Base-by-base conservation (phyloP, 1,140 invertebrate genomes). In the Drosophila burlai region DNA sequence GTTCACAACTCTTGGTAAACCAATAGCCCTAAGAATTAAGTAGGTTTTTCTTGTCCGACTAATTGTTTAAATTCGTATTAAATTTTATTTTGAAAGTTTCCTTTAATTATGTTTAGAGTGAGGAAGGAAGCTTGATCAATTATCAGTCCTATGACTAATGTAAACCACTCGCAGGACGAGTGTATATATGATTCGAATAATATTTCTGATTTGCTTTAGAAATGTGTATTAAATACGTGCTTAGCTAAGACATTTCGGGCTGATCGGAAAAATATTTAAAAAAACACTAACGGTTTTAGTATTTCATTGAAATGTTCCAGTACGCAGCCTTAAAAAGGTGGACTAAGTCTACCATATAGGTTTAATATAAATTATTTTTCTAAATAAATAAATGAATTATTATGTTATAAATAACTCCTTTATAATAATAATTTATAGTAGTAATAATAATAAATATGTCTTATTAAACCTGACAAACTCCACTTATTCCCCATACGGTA, bases 1-100 rank as follows among this genome's bases (percentile, higher is more conserved):
- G 45, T 21, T 73, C 46, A 63, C 63, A 66, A 11, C 18, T 45
- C 29, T 62, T 42, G 29, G 9, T 40, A 43, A 24, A 13, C 15
- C 21, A 45, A 36, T 66, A 63, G 31, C 3, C 21, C 5, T 10
- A n/a, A 21, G n/a, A 31, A 18, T 31, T 31, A 13, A 13, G 50
- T 16, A 46, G 8, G 18, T 6, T 21, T 31, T 16, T 9, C 18
- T 6, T 10, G 4, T 34, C 5, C 1, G 46, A 16, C 24, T 24
- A 26, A 40, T 26, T 58, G 9, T 8, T n/a, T n/a, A 11, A 26
- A n/a, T 10, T 36, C 0, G 9, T 34, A 11, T 52, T 18, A 7
- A 1, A 52, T 21, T 18, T 8, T 21, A 5, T 1, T 15, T 15
- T 36, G 0, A 16, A 15, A 24, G 0, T 16, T 36, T 21, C 8